Percentiles rank a stretch among this genome's conserved stretches.
These are phyloP conservation scores for Setophaga petechia DNA, from an alignment of 2,113 vertebrate species.

Conservation along the genomic window DNA sequence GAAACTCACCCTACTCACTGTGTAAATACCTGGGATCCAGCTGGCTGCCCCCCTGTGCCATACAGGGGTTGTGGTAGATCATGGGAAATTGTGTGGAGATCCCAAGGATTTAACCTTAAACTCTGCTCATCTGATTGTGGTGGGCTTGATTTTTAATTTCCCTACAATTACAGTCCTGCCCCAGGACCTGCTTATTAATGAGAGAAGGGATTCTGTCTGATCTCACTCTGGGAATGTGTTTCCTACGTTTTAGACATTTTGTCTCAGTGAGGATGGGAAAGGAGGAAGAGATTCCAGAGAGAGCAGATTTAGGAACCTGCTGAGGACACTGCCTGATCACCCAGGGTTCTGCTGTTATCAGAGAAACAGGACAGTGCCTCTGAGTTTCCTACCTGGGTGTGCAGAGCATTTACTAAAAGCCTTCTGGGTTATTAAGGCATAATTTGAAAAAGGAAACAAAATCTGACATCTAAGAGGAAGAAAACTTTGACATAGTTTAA, in stretches of 20 bases:
- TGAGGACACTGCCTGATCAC: background rate
- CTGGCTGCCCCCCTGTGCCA: background rate
- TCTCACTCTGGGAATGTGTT: background rate
- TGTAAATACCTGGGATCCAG: background rate
- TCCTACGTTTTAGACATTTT: background rate
- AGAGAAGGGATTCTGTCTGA: background rate
- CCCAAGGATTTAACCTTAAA: background rate
- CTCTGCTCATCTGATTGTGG: background rate
- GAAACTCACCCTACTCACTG: background rate
- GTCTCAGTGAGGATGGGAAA: background rate
- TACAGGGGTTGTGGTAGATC: background rate
- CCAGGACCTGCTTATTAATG: background rate
- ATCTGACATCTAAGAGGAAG: background rate
- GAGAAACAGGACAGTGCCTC: background rate
- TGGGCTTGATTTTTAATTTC: background rate
- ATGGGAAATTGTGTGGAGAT: background rate
- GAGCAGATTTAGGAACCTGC: background rate
- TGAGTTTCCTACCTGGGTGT: background rate
- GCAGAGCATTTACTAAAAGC: background rate
- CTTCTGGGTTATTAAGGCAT: background rate
- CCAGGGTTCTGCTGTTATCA: background rate
- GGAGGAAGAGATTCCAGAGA: background rate
- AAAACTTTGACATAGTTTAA: slow-evolving; percentile 23
- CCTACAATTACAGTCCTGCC: background rate
- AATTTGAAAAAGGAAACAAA: slow-evolving; percentile 6